Evolutionary conservation across 2,113 vertebrate species (phyloP), one percentile per base, ranked within the genome.

Genomic region (Ophthalmolycus amberensis): DNA sequence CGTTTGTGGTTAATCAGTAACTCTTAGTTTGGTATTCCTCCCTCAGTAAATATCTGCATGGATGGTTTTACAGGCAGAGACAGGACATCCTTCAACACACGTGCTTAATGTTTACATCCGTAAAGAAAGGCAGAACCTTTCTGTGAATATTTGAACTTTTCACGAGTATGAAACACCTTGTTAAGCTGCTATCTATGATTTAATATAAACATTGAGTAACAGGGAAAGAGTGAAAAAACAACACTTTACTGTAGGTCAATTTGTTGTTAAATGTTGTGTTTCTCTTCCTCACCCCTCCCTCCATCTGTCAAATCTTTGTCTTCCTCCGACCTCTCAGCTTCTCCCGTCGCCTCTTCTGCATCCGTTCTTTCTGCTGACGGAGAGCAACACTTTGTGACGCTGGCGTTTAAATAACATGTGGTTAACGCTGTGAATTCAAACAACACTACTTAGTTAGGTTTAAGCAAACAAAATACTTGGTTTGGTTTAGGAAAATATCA

Each of bases 1-100:
- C 2, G 34, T 58, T 65, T 11, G 11, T 18, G 66, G 63, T 85
- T 71, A 86, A 88, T 90, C 56, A 89, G 80, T 89, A 85, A 86
- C 86, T 66, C 66, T 40, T 2, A 20, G 66, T 81, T 81, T 81
- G 52, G 7, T 50, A 59, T 70, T 76, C 48, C 79, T 73, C 75
- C 84, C 42, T 83, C 25, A 40, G 81, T 85, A 83, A 89, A 89
- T 38, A 90, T 14, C 48, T 42, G 64, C 25, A 70, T 34, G 25
- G 37, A 68, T 56, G 42, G 12, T 73, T 79, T 76, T 1, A 38
- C 69, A 74, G 40, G n/a, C 6, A 0, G 40, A 4, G 32, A 48
- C 65, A 62, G 79, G 82, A 85, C 54, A 56, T 88, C 71, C 73
- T 80, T 3, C 42, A 62, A 3, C 34, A 64, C 71, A 72, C 8